Evolutionary conservation across 1,140 invertebrate species (phyloP).

Genomic region (Ceratina japonica): DNA sequence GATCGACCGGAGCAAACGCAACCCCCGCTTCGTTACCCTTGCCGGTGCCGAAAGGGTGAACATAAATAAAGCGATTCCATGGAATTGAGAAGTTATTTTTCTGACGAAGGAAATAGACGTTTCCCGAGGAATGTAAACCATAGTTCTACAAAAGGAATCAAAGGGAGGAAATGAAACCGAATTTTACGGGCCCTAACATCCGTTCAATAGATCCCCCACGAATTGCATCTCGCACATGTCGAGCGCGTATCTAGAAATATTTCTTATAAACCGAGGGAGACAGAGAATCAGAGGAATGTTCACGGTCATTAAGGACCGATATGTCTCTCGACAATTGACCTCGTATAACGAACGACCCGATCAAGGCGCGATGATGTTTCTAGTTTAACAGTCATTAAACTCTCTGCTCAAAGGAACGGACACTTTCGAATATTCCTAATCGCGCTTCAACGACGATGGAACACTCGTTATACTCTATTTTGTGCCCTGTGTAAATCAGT

Average conservation of each 20-base stretch:
- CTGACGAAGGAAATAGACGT: slow-evolving; percentile 50
- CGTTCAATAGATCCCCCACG: neutral
- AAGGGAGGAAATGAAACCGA: neutral
- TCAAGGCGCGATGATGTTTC: neutral
- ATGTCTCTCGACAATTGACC: neutral
- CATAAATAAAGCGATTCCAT: slow-evolving; percentile 58
- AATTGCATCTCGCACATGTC: too few relatives aligned
- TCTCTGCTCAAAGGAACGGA: neutral
- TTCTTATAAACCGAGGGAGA: too few relatives aligned
- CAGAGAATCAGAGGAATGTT: neutral
- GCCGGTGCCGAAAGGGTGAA: slow-evolving; percentile 35
- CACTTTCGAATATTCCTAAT: slow-evolving; percentile 16
- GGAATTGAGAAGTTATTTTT: slow-evolving; percentile 68
- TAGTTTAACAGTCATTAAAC: neutral
- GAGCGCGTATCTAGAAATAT: too few relatives aligned
- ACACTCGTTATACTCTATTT: neutral
- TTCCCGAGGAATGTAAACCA: slow-evolving; percentile 27
- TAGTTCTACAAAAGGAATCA: slow-evolving; percentile 14
- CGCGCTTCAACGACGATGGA: neutral
- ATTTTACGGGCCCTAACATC: neutral
- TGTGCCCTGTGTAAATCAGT: slow-evolving; percentile 30
- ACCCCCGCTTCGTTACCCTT: slow-evolving; percentile 34
- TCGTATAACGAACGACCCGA: neutral
- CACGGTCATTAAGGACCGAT: neutral
- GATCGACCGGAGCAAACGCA: slow-evolving; percentile 27